These are phyloP conservation scores for Eonycteris spelaea DNA, from an alignment of 2,113 vertebrate genomes.

Conservation along the genomic window DNA sequence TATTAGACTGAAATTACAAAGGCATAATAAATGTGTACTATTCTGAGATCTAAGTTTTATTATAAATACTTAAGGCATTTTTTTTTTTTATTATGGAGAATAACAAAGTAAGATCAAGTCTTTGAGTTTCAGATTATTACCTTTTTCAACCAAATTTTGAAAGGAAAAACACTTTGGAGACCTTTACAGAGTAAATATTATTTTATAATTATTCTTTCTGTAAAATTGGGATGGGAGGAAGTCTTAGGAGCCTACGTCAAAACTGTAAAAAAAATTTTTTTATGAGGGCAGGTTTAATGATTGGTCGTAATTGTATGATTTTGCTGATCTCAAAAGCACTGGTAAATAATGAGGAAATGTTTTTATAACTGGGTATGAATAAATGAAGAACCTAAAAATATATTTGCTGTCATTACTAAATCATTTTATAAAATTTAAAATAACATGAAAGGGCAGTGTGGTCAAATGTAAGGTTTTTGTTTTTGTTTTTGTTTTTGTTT, in stretches of 20 bases:
- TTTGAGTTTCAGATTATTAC: constrained; percentile 1
- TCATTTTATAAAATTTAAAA: constrained; percentile 13
- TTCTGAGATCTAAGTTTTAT: constrained; percentile 41
- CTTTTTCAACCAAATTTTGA: background rate
- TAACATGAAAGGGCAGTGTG: background rate
- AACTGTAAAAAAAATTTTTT: background rate
- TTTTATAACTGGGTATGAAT: background rate
- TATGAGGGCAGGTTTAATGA: background rate
- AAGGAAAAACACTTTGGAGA: constrained; percentile 35
- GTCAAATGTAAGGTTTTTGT: background rate
- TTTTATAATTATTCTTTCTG: constrained; percentile 25
- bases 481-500: background rate
- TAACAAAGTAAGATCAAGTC: background rate
- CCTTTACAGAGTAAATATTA: background rate
- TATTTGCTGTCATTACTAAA: background rate
- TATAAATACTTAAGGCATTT: constrained; percentile 18
- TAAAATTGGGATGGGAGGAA: background rate
- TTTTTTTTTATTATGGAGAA: constrained; percentile 38
- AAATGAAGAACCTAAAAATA: background rate
- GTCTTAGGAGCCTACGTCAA: background rate
- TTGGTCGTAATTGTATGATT: background rate
- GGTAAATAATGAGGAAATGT: background rate
- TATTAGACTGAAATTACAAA: background rate
- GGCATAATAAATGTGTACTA: background rate
- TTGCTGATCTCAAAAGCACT: background rate